Base-by-base conservation (phyloP, 2,113 vertebrate species). In the Cyrtonyx montezumae region DNA sequence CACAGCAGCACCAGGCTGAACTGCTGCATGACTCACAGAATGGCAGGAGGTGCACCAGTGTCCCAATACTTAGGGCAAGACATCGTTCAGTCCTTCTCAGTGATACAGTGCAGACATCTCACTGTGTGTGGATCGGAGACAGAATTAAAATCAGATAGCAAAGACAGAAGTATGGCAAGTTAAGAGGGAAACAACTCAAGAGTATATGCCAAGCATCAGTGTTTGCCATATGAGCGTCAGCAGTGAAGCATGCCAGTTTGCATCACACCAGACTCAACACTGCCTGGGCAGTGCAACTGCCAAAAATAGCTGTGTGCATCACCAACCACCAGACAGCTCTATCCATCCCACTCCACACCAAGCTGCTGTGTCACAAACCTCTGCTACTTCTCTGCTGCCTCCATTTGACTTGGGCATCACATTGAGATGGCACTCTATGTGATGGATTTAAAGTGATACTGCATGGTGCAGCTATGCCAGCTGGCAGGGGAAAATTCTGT, bases 371-470 rank as follows among this genome's bases (percentile, higher is more conserved):
- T 70, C 21, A 9, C 62, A 66, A 26, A 30, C 56, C 65, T 80
- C 61, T 71, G 56, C 36, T 86, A 70, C 36, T 8, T 3, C 46
- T 32, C 43, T 32, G 25, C 46, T 58, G 36, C 23, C 76, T 83
- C 55, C 2, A 0, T 0, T 18, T 5, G 4, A 6, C 20, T 79
- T 1, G 0, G 21, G 26, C 48, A 45, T 83, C 86, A 77, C 65
- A 59, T 10, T 1, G 13, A 30, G 36, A 84, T 40, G 40, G 40
- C 40, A 1, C 4, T 59, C 23, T 48, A 36, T 5, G 1, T 10
- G 11, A n/a, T 53, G 36, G 25, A 40, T 87, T 85, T 37, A 61
- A 56, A 84, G 17, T 0, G 0, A 22, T n/a, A 49, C 19, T 15
- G 2, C 7, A 7, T 43, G 70, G n/a, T 56, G 62, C 45, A 53